Conservation (phyloP, 2,888 invertebrate species). For the Argyresthia albistria region DNA sequence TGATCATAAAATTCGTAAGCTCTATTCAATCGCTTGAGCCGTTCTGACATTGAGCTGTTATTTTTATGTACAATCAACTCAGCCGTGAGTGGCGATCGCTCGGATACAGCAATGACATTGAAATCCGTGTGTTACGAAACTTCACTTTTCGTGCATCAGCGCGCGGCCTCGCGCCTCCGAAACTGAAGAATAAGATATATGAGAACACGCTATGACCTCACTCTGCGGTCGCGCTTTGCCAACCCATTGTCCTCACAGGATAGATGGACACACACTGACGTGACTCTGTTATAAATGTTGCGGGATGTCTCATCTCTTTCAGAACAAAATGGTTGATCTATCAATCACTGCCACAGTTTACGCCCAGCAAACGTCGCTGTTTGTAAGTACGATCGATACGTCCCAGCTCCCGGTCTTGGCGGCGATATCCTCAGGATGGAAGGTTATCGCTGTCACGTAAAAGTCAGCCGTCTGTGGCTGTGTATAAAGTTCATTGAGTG, state of each 20-base stretch:
- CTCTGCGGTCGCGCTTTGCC: conserved; percentile 62
- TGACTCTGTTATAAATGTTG: neutral
- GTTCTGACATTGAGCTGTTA: conserved; percentile 25
- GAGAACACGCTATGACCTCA: conserved; percentile 64
- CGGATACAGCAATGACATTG: conserved; percentile 58
- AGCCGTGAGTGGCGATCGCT: conserved; percentile 31
- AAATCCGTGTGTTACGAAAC: conserved; percentile 60
- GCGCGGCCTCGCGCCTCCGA: conserved; percentile 44
- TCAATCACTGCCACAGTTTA: no score
- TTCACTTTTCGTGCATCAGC: conserved; percentile 57
- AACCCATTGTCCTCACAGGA: conserved; percentile 1
- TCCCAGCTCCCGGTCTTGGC: neutral
- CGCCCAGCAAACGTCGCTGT: no score
- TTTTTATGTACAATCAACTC: conserved; percentile 14
- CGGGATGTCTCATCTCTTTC: neutral
- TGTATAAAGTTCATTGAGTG: neutral
- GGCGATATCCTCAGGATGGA: neutral
- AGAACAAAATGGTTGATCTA: no score
- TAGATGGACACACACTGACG: neutral
- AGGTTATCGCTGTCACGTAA: neutral
- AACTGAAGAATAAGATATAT: conserved; percentile 70
- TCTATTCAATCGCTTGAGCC: conserved; percentile 18
- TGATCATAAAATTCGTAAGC: neutral
- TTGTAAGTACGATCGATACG: no score
- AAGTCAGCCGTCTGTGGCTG: neutral